Base-by-base conservation (phyloP, 2,888 invertebrate genomes). In the Cynaeus angustus region DNA sequence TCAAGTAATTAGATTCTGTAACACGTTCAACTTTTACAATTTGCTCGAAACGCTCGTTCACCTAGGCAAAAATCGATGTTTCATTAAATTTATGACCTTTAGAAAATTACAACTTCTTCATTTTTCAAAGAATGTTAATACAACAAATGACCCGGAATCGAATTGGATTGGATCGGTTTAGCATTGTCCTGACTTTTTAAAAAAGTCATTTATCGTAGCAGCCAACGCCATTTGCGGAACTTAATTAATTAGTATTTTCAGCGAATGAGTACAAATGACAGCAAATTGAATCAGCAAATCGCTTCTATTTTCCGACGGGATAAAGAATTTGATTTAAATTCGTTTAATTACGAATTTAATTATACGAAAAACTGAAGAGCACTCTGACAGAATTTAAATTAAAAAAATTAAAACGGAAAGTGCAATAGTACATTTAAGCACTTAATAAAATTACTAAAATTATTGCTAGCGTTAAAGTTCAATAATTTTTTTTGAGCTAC, bases 231-330 rank as follows among this genome's bases (percentile, higher is more conserved):
- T 59, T 59, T 46, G 45, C 28, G 45, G 26, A 30, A 59, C 28
- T 59, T 59, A 59, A 46, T 59, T 59, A 59, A 59, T 59, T 59
- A 56, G 56, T 56, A 56, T 16, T 56, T 56, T 56, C 56, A 43
- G 56, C 6, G 41, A 43, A 41, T 41, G 16, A 38, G 38, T 26
- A 55, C 55, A 55, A 55, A 56, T 41, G 37, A 37, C 37, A 38
- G 16, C 37, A n/a, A 55, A 55, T 55, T 26, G 21, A 41, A 56
- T 41, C 56, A 43, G 21, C 8, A 37, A 53, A 37, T 53, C 37
- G 37, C 16, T 26, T 38, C 56, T 21, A 12, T 21, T 26, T 50
- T 50, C 28, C 28, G 21, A n/a, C 21, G 2, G 48, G 28, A 28
- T 50, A 6, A 50, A 50, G 6, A n/a, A 9, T 28, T 26, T 10